A percentile compares a stretch with the other conserved stretches of the same genome.
phyloP scores from a whole-genome alignment of 2,113 vertebrate genomes.

The Leucopsar rothschildi region DNA sequence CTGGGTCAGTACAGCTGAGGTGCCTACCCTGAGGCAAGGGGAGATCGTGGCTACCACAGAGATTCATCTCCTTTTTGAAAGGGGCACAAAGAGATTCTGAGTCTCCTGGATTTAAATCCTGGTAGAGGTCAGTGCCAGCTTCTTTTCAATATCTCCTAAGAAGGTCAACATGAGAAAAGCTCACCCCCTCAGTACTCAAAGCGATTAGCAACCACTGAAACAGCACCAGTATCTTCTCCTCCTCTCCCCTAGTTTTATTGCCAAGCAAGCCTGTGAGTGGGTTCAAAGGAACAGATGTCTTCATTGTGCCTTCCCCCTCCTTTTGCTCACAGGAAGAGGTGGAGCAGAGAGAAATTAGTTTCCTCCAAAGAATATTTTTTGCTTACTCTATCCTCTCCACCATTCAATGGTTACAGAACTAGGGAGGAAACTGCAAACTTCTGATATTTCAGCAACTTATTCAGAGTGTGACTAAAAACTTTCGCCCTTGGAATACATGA shows the following conservation, averaged over 20 bases:
- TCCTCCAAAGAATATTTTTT: background rate
- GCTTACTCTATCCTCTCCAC: background rate
- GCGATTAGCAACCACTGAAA: conserved; percentile 13
- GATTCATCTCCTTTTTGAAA: conserved; percentile 18
- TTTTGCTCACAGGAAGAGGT: conserved; percentile 31
- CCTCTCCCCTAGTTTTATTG: conserved; percentile 1
- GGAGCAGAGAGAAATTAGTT: conserved; percentile 11
- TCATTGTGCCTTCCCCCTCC: conserved; percentile 5
- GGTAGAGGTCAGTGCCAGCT: conserved; percentile 36
- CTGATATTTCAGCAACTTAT: background rate
- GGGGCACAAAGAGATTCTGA: conserved; percentile 20
- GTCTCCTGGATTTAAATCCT: conserved; percentile 27
- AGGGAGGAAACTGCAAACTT: background rate
- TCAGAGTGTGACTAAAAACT: background rate
- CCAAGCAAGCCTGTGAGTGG: background rate
- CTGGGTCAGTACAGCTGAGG: background rate
- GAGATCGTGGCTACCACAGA: background rate
- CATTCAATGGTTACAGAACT: background rate
- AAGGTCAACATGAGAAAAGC: conserved; percentile 43
- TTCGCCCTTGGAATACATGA: background rate
- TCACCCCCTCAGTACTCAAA: background rate
- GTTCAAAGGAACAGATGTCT: conserved; percentile 64
- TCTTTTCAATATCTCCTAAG: conserved; percentile 32
- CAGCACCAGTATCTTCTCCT: background rate
- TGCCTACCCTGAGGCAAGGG: background rate